Base-by-base conservation (phyloP, 1,140 invertebrate genomes). In the Andricus grossulariae region DNA sequence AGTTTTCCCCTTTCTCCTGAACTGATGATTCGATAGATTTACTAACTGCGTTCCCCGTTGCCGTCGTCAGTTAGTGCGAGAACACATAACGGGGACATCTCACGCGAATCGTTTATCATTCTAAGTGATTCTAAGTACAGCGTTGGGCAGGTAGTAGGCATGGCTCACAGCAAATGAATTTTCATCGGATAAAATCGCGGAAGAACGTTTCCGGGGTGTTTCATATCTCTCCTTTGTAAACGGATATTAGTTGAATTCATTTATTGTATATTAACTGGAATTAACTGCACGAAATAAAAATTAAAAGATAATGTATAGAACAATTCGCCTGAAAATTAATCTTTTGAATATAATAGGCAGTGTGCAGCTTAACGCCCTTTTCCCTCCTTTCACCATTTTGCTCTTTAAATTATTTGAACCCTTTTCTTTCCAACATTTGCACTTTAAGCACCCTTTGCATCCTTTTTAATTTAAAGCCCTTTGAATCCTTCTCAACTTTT, bases 21-120 rank as follows among this genome's bases (percentile, higher is more conserved):
- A 45, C 74, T 60, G 83, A 80, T 84, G 83, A 82, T 80, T 84
- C 78, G 83, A 84, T 84, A 82, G 83, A 84, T 84, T 84, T 83
- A 84, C 83, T 39, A 45, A 66, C 60, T 66, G 57, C 21, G 25
- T 66, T 15, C 32, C 15, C 25, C 16, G 25, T 66, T 66, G 60
- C 32, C 32, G 60, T 66, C 15, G 15, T 66, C 60, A 66, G 60
- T 66, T 66, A 45, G 32, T 66, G 60, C 10, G 32, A 66, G 60
- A 45, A 66, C 60, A 66, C 80, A 86, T 85, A 84, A 85, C 84
- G 85, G 80, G 66, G 73, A 82, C 84, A 84, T 77, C 72, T 82
- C 84, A 88, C 85, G 85, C 86, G 82, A 88, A 83, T 86, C 82
- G 79, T 86, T 78, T 80, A 88, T 88, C 86, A 86, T 86, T 85